Base-by-base conservation (phyloP, 2,797 vertebrate genomes). In the Crenichthys baileyi region DNA sequence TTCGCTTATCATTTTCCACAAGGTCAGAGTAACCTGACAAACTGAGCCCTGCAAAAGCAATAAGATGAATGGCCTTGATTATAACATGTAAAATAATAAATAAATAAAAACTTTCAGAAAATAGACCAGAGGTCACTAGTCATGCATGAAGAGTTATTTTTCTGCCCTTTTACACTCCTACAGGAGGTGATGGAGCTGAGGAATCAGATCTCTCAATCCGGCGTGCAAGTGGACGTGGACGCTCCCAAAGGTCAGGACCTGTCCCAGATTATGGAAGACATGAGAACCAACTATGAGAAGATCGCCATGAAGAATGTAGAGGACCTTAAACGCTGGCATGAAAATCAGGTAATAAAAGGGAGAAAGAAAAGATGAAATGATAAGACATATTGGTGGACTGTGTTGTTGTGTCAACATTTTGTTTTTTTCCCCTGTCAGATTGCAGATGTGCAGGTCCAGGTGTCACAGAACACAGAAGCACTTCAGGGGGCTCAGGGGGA, bases 191-290 rank as follows among this genome's bases (percentile, higher is more conserved):
- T 91, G 85, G 96, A 95, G 76, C 77, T 99, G 67, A 96, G 96
- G 78, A 94, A 82, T 77, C 97, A 98, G 90, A 94, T 98, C 51
- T 91, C 96, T 36, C 91, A 93, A 24, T 97, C 96, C 0, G 97
- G 96, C 0, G 92, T 99, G 83, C 97, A 97, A 0, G 97, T 99
- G 82, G 97, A 99, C 51, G 92, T 99, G 22, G 97, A 99, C 0
- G 96, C 97, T 20, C 96, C 97, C 77, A 97, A 97, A 87, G 95
- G 97, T 7, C 96, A 97, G 80, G 97, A 98, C 87, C 90, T 99
- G 77, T 39, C 95, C 72, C 96, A 96, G 90, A 85, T 97, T 81
- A 97, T 98, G 96, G 94, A 95, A 0, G 97, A 98, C 0, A 92
- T 98, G 86, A 95, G 97, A 65, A 77, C 92, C 1, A 97, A 96